Base-by-base conservation (phyloP, 2,113 vertebrate species). In the Mandrillus leucophaeus region DNA sequence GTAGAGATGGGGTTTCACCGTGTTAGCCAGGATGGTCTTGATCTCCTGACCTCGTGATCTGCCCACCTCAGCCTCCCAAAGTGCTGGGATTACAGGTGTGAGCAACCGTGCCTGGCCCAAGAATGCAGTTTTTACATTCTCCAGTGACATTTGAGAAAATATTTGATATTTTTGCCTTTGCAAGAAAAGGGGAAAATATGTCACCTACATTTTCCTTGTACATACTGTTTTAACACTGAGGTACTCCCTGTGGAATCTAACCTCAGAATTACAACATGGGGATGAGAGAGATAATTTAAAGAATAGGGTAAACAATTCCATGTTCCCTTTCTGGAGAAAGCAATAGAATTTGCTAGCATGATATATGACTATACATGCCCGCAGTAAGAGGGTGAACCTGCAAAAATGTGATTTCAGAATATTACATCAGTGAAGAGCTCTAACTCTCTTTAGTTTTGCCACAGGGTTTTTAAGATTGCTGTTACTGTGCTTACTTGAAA, bases 371-470 rank as follows among this genome's bases (percentile, higher is more conserved):
- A 35, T 55, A 59, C 73, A 57, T 0, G 32, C 88, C 81, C 64
- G 96, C 86, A 27, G 55, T 81, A 94, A 98, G 92, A 96, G 97
- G 95, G 86, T 6, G 68, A 93, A 81, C 30, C 90, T 85, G 32
- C 2, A 20, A 96, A 97, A 94, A 97, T 83, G 70, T 96, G 88
- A 95, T 97, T 96, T 95, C 72, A 93, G 90, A 91, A 93, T 87
- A 92, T 96, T 93, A 64, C n/a, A 84, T 85, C 88, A 59, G 66
- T 59, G 87, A 91, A 91, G 68, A 96, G 84, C 57, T 92, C 85
- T 75, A 87, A 73, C 95, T 90, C 35, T 78, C 95, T 95, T 80
- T 50, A 94, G 78, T 82, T 95, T 95, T 95, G 48, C 52, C 93
- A 94, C 18, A 5, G 16, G n/a, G 55, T 95, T 97, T 97, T 98